Conservation (phyloP, 2,888 invertebrate genomes). For the Mimumesa dahlbomi region DNA sequence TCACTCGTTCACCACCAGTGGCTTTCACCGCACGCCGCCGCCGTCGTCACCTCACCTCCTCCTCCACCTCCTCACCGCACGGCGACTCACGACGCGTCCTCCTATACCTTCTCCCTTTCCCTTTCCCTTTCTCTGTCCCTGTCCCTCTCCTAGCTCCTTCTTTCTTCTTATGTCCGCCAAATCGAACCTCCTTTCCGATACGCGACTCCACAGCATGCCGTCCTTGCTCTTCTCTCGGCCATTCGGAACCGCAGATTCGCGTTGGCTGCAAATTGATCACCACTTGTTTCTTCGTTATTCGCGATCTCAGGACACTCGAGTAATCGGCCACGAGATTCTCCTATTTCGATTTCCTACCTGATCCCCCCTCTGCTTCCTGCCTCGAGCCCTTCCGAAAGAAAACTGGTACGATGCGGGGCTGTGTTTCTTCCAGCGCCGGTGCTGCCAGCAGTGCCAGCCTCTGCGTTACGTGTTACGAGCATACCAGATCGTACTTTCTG, state of each 20-base stretch:
- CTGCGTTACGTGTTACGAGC: constrained; percentile 37
- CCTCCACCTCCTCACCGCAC: no score
- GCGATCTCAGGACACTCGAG: constrained; percentile 14
- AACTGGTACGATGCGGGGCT: constrained; percentile 61
- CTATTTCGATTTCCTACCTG: constrained; percentile 28
- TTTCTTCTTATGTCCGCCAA: constrained; percentile 35
- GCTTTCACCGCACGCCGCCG: constrained; percentile 39
- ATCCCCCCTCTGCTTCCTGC: constrained; percentile 25
- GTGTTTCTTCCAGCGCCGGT: constrained; percentile 56
- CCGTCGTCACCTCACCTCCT: constrained; percentile 30
- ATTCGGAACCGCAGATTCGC: background rate
- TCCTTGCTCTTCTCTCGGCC: constrained; percentile 2
- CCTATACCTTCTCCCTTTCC: constrained; percentile 18
- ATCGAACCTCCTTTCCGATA: constrained; percentile 40
- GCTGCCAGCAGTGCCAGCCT: constrained; percentile 61
- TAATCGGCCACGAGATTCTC: constrained; percentile 14
- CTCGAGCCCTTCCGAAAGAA: constrained; percentile 52
- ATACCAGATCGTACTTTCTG: no score
- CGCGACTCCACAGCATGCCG: constrained; percentile 42
- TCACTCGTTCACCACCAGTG: constrained; percentile 17
- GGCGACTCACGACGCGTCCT: constrained; percentile 35
- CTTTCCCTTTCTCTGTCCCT: background rate
- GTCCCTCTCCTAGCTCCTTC: constrained; percentile 18
- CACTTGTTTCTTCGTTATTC: constrained; percentile 14
- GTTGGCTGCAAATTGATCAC: background rate